Evolutionary conservation across 2,113 vertebrate genomes (phyloP).

Genomic region (Channa argus): DNA sequence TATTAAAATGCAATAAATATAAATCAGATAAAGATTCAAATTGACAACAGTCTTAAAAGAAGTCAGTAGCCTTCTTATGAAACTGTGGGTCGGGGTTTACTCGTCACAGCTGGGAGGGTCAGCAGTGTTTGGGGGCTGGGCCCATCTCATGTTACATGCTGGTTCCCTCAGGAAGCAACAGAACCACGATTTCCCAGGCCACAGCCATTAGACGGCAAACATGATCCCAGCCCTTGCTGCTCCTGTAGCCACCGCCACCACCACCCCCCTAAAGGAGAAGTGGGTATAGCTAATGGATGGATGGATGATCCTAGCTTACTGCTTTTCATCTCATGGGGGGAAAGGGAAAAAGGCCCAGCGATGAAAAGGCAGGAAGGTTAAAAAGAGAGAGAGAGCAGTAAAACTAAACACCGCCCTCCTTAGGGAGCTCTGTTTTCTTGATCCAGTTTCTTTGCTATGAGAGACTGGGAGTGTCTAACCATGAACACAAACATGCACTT

Average conservation of each 20-base stretch:
- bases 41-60: not conserved
- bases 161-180: slow-evolving; percentile 69
- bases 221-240: slow-evolving; percentile 68
- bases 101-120: slow-evolving; percentile 30
- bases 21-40: not conserved
- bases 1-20: not conserved
- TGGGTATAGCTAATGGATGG: too few relatives aligned
- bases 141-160: slow-evolving; percentile 69
- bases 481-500: not conserved
- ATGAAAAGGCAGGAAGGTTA: slow-evolving; percentile 16
- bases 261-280: too few relatives aligned
- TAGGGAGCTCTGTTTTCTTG: slow-evolving; percentile 31
- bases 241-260: too few relatives aligned
- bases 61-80: slow-evolving; percentile 1
- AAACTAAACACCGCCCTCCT: slow-evolving; percentile 25
- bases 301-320: slow-evolving; percentile 62
- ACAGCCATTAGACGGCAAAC: slow-evolving; percentile 77
- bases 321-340: slow-evolving; percentile 71
- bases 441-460: slow-evolving; percentile 24
- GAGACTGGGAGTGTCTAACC: not conserved
- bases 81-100: slow-evolving; percentile 8
- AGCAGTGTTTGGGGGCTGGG: slow-evolving; percentile 35
- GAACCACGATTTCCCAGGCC: slow-evolving; percentile 51
- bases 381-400: slow-evolving; percentile 25
- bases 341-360: slow-evolving; percentile 6